Evolutionary conservation across 1,140 invertebrate species (phyloP).

Genomic region (Mya arenaria): DNA sequence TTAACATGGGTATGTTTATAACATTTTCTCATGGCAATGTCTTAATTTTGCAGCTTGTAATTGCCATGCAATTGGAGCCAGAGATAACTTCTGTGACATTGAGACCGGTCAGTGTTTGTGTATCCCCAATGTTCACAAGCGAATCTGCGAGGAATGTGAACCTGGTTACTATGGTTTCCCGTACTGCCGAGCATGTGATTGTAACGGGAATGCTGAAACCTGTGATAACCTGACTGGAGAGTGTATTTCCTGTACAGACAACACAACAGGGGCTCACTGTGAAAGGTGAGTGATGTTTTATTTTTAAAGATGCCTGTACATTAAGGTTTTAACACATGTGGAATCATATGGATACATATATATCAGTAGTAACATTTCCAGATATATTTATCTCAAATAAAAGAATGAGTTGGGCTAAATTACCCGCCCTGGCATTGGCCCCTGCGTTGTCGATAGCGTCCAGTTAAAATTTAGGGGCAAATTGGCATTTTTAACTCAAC

Average conservation of each 20-base stretch:
- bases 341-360: no score
- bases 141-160: slow-evolving; percentile 86
- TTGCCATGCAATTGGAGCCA: slow-evolving; percentile 95
- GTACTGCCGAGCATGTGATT: slow-evolving; percentile 95
- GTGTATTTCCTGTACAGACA: slow-evolving; percentile 94
- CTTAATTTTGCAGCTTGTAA: slow-evolving; percentile 91
- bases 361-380: no score
- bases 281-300: slow-evolving; percentile 84
- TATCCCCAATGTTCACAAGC: slow-evolving; percentile 93
- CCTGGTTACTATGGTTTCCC: slow-evolving; percentile 88
- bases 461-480: no score
- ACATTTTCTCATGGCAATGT: no score
- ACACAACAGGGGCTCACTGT: slow-evolving; percentile 93
- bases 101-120: slow-evolving; percentile 97
- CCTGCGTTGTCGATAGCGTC: no score
- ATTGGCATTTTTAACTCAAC: no score
- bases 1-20: no score
- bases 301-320: not conserved
- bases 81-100: slow-evolving; percentile 97
- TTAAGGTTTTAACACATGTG: no score
- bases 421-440: no score
- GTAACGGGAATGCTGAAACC: slow-evolving; percentile 97
- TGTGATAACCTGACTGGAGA: slow-evolving; percentile 96
- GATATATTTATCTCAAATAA: no score
- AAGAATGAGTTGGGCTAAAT: no score